Evolutionary conservation across 2,113 vertebrate genomes (phyloP).

Genomic region (Tiliqua scincoides): DNA sequence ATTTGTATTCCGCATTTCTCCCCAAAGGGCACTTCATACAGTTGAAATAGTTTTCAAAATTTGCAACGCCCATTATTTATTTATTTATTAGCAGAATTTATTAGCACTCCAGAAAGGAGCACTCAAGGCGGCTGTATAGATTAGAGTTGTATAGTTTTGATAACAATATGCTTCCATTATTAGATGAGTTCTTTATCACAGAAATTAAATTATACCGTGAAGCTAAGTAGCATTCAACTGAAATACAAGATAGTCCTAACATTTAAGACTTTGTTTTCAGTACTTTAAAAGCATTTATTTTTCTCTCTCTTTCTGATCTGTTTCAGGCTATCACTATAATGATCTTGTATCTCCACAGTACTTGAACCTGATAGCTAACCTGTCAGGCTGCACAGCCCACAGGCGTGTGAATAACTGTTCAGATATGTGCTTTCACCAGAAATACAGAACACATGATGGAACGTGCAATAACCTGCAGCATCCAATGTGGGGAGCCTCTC

Average conservation of each 20-base stretch:
- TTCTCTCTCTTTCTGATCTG: conserved; percentile 33
- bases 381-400: conserved; percentile 95
- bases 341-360: conserved; percentile 96
- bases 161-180: too few relatives aligned
- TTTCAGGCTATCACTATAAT: conserved; percentile 95
- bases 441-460: conserved; percentile 94
- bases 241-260: background rate
- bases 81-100: too few relatives aligned
- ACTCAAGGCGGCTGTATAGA: too few relatives aligned
- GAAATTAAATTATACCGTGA: too few relatives aligned
- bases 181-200: too few relatives aligned
- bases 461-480: conserved; percentile 98
- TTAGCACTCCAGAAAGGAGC: too few relatives aligned
- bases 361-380: conserved; percentile 93
- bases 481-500: conserved; percentile 97
- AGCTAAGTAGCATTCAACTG: too few relatives aligned
- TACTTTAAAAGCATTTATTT: conserved; percentile 23
- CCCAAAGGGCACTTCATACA: too few relatives aligned
- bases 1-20: too few relatives aligned
- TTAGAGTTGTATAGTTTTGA: too few relatives aligned
- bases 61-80: too few relatives aligned
- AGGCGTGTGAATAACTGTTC: conserved; percentile 96
- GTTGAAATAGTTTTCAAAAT: too few relatives aligned
- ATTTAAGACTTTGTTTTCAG: fast-evolving
- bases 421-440: conserved; percentile 97